A percentile compares a stretch with the other conserved stretches of the same genome.
Evolutionary conservation across 2,797 vertebrate genomes (phyloP).

Genomic region (Xiphorhynchus erythropygius): DNA sequence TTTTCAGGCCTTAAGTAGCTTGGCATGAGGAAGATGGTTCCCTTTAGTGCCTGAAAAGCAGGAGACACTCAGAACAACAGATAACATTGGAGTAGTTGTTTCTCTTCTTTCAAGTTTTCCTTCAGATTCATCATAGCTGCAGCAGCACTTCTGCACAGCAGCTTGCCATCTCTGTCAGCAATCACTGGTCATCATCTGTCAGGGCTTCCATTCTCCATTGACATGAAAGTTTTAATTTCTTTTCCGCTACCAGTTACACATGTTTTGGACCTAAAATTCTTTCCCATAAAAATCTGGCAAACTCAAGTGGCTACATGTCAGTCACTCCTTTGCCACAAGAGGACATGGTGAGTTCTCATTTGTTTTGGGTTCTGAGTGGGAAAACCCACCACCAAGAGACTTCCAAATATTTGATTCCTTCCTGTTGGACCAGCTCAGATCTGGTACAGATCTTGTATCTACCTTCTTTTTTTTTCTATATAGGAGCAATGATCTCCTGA

Average conservation of each 20-base stretch:
- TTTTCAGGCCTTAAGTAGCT: background rate
- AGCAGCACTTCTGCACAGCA: background rate
- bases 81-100: background rate
- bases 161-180: background rate
- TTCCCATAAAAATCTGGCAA: background rate
- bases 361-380: background rate
- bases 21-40: background rate
- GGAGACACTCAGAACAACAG: background rate
- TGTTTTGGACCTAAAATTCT: background rate
- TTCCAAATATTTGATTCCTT: background rate
- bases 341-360: fast-evolving
- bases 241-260: background rate
- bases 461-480: background rate
- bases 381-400: background rate
- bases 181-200: background rate
- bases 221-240: background rate
- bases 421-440: background rate
- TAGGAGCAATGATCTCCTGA: background rate
- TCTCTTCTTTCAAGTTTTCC: background rate
- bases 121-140: background rate
- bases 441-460: background rate
- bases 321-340: background rate
- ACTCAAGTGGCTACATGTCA: background rate
- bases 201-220: background rate
- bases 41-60: background rate